Percentiles rank a stretch among this genome's conserved stretches.
Conservation (phyloP, 2,888 invertebrate species). For the Himalopsyche tibetana region DNA sequence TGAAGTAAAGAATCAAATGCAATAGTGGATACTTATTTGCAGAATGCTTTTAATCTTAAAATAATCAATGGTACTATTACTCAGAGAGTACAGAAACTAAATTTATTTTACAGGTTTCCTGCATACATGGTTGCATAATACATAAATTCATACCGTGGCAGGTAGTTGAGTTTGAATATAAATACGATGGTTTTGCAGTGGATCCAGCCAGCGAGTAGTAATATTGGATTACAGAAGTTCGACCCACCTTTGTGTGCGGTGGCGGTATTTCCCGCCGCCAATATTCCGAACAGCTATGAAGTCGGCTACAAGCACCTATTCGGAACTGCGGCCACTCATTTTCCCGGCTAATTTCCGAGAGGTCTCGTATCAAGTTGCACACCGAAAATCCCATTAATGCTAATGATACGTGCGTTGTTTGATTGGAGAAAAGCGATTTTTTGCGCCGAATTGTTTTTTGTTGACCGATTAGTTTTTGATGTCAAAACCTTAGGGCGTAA, state of each 20-base stretch:
- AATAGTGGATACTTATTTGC: too few relatives aligned
- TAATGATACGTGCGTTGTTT: slow-evolving; percentile 31
- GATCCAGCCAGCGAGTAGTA: background rate
- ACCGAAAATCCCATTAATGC: slow-evolving; percentile 27
- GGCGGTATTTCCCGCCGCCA: slow-evolving; percentile 52
- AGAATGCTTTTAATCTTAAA: too few relatives aligned
- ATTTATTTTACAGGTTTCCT: too few relatives aligned
- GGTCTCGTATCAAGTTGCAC: slow-evolving; percentile 5
- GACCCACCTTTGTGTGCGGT: slow-evolving; percentile 63
- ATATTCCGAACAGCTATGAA: slow-evolving; percentile 44
- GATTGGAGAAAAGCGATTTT: slow-evolving; percentile 23
- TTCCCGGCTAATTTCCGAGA: slow-evolving; percentile 54
- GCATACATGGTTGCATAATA: too few relatives aligned
- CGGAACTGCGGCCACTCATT: slow-evolving; percentile 7
- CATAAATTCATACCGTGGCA: too few relatives aligned
- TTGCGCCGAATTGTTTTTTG: background rate
- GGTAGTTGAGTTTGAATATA: background rate
- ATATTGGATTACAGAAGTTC: slow-evolving; percentile 50
- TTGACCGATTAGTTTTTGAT: too few relatives aligned
- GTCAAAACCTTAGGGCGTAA: too few relatives aligned
- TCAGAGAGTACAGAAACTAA: too few relatives aligned
- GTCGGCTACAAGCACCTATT: background rate
- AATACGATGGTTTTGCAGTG: slow-evolving; percentile 43
- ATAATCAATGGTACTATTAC: too few relatives aligned
- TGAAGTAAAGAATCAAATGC: too few relatives aligned